These are phyloP conservation scores for Thunnus thynnus DNA, from an alignment of 2,113 vertebrate species.

Conservation along the genomic window DNA sequence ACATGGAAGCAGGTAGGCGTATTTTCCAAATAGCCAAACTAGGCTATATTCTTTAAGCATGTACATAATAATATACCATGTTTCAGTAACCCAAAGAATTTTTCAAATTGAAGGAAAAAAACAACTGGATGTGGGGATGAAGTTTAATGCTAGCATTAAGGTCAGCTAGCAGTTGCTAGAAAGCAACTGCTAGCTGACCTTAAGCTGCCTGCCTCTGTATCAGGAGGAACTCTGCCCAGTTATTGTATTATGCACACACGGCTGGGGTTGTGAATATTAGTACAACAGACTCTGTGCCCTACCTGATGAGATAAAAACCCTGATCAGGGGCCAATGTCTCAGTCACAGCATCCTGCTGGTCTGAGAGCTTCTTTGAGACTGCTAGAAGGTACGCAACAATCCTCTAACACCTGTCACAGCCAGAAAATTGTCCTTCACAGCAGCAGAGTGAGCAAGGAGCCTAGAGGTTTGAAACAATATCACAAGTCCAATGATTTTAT, in stretches of 20 bases:
- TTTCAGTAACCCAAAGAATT: not conserved
- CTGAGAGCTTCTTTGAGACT: constrained; percentile 31
- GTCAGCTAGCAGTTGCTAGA: not conserved
- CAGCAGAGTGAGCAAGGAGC: constrained; percentile 68
- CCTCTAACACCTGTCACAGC: constrained; percentile 71
- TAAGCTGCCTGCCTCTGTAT: constrained; percentile 16
- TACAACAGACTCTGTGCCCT: constrained; percentile 28
- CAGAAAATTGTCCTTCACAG: constrained; percentile 66
- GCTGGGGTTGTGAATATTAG: constrained; percentile 23
- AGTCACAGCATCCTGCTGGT: constrained; percentile 49
- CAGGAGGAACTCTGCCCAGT: constrained; percentile 19
- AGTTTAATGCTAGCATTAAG: not conserved
- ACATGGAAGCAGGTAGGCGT: too few relatives aligned
- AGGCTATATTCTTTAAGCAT: not conserved
- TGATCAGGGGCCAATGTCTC: constrained; percentile 44
- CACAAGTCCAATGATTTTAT: constrained; percentile 76
- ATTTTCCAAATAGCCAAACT: not conserved
- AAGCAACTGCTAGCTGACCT: constrained; percentile 17
- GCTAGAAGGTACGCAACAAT: constrained; percentile 59
- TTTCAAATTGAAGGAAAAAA: not conserved
- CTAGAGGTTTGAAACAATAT: constrained; percentile 73
- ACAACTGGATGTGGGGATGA: not conserved
- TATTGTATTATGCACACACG: constrained; percentile 16
- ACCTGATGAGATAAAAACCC: constrained; percentile 52
- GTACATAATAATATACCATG: not conserved